phyloP scores from a whole-genome alignment of 2,888 invertebrate species.

The Lasioglossum lativentre region DNA sequence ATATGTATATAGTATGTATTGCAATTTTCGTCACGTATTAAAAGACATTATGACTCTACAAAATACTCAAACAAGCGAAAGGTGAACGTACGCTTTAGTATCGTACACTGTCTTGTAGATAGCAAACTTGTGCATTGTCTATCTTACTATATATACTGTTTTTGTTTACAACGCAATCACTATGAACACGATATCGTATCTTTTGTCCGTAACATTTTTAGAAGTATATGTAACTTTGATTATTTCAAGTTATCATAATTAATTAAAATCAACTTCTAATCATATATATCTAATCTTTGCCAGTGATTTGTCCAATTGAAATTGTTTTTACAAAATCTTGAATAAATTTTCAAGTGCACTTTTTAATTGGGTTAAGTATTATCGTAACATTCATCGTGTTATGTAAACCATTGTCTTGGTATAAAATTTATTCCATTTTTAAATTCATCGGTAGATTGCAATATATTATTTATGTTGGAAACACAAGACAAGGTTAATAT shows the following conservation, averaged over 20 bases:
- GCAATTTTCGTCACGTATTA: not conserved
- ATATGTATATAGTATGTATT: not conserved
- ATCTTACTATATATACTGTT: not conserved
- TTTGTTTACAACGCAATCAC: not conserved
- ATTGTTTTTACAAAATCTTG: not conserved
- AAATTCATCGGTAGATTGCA: too few relatives aligned
- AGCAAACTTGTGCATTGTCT: slow-evolving; percentile 31
- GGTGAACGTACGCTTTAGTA: slow-evolving; percentile 14
- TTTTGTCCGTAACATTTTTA: not conserved
- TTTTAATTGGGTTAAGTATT: too few relatives aligned
- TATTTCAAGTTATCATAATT: not conserved
- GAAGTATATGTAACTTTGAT: not conserved
- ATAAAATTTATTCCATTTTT: not conserved
- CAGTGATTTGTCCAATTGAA: not conserved
- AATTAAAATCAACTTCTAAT: not conserved
- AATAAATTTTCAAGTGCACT: not conserved
- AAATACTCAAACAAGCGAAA: not conserved
- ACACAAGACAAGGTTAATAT: not conserved
- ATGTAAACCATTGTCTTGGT: not conserved
- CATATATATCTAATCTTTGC: not conserved
- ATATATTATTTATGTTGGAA: not conserved
- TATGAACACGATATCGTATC: not conserved
- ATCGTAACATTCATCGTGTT: not conserved
- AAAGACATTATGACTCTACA: not conserved
- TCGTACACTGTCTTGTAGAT: slow-evolving; percentile 32